phyloP scores from a whole-genome alignment of 2,113 vertebrate genomes.

The Salvelinus namaycush region DNA sequence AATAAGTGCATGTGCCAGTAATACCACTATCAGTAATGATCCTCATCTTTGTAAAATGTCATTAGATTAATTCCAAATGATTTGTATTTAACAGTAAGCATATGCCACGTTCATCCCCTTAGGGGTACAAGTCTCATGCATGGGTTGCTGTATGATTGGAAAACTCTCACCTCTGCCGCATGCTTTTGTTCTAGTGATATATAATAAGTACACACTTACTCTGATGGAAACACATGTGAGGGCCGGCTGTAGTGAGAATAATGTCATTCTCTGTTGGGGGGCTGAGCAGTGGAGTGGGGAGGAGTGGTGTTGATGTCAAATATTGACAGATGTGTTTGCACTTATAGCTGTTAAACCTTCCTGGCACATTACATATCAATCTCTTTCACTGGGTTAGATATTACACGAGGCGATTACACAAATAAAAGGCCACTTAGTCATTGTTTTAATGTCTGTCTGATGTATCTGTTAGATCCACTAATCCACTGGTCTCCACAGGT shows the following conservation, averaged over 20 bases:
- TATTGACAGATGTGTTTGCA: not conserved
- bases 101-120: not conserved
- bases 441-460: not conserved
- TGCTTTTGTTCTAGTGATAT: not conserved
- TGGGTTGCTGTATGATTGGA: not conserved
- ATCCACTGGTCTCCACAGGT: not conserved
- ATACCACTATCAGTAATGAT: not conserved
- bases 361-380: not conserved
- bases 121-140: not conserved
- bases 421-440: not conserved
- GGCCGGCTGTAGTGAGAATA: constrained; percentile 5
- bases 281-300: not conserved
- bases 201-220: constrained; percentile 13
- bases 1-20: not conserved
- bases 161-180: not conserved
- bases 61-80: not conserved
- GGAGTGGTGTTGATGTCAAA: not conserved
- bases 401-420: not conserved
- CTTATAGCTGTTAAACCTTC: not conserved
- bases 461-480: not conserved
- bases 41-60: not conserved
- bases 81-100: not conserved
- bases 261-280: constrained; percentile 20
- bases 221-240: constrained; percentile 33
- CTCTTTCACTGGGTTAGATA: not conserved